Percentiles rank a stretch among this genome's conserved stretches.
Evolutionary conservation across 2,888 invertebrate species (phyloP).

Genomic region (Rhagonycha lutea): DNA sequence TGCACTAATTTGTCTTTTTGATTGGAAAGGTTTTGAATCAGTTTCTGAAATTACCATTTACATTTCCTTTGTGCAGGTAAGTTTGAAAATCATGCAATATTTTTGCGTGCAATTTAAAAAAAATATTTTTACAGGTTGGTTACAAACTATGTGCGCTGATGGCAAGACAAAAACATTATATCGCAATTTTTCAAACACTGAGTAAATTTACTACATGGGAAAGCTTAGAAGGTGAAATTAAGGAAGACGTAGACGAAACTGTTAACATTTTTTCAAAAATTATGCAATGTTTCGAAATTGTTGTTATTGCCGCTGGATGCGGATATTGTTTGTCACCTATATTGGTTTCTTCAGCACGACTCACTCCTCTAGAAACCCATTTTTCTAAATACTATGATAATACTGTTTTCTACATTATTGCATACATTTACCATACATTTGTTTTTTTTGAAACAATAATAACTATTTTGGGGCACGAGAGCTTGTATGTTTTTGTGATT

Average conservation of each 20-base stretch:
- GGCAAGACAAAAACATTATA: neutral
- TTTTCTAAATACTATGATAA: no score
- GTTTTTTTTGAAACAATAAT: no score
- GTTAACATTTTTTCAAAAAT: neutral
- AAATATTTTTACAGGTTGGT: neutral
- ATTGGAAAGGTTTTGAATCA: neutral
- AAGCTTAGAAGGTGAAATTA: neutral
- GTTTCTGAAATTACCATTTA: neutral
- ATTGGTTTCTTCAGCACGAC: no score
- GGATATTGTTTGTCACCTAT: no score
- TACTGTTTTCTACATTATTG: no score
- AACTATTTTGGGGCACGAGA: no score
- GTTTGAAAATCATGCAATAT: neutral
- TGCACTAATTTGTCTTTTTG: neutral
- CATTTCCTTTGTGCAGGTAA: neutral
- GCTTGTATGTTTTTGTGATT: no score
- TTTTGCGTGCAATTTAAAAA: no score
- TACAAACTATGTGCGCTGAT: neutral
- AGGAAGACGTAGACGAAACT: neutral
- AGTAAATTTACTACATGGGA: neutral
- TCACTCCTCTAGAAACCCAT: no score
- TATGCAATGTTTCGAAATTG: neutral
- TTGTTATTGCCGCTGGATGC: no score
- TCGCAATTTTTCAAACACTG: neutral
- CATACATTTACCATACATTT: no score